Evolutionary conservation across 2,113 vertebrate genomes (phyloP).

Genomic region (Heloderma charlesbogerti): DNA sequence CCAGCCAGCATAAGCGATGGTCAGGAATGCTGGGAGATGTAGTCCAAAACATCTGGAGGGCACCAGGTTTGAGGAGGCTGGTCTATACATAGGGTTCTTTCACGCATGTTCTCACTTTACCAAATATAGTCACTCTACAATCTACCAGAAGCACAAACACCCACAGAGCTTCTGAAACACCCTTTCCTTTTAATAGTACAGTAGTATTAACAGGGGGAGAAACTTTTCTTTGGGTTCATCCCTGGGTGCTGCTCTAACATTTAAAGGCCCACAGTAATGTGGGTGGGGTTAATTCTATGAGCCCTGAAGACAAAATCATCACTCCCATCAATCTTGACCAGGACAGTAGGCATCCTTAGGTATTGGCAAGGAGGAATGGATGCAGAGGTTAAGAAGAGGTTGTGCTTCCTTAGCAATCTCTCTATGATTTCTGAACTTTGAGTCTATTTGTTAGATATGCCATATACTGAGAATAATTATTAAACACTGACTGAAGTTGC

Average conservation of each 20-base stretch:
- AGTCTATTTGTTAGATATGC: not conserved
- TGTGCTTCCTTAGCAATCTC: not conserved
- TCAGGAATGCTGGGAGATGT: no score
- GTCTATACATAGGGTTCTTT: no score
- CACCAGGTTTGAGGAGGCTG: no score
- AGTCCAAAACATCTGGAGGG: no score
- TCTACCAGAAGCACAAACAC: not conserved
- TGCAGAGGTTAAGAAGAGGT: not conserved
- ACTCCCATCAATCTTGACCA: not conserved
- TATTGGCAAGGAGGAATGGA: not conserved
- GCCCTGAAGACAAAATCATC: not conserved
- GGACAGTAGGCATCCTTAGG: not conserved
- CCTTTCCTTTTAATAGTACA: not conserved
- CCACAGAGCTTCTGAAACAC: not conserved
- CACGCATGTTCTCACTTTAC: no score
- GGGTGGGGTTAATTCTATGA: not conserved
- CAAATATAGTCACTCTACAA: not conserved
- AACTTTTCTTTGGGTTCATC: not conserved
- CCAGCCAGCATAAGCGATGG: no score
- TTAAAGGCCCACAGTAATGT: no score
- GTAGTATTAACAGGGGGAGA: not conserved
- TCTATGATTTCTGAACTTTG: not conserved
- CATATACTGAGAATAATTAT: not conserved
- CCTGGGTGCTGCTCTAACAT: not conserved
- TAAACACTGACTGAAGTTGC: not conserved